A percentile compares a stretch with the other conserved stretches of the same genome.
These are phyloP conservation scores for Xenops minutus DNA, from an alignment of 2,797 vertebrate genomes.

Conservation along the genomic window DNA sequence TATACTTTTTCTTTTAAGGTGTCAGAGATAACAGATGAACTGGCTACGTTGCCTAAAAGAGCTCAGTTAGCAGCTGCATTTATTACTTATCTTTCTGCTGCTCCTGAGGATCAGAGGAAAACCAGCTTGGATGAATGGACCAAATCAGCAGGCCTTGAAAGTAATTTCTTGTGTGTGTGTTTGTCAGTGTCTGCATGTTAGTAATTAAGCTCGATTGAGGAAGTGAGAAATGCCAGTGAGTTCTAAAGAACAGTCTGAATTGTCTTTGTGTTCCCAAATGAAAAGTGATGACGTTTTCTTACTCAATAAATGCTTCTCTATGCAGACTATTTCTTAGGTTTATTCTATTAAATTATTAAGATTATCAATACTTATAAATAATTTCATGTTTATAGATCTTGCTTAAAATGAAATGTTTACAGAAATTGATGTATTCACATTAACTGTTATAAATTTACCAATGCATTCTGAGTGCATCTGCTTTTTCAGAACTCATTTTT, in stretches of 20 bases:
- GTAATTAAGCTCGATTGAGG: background rate
- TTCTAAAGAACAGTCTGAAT: background rate
- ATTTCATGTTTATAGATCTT: background rate
- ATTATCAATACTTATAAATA: background rate
- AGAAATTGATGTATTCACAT: background rate
- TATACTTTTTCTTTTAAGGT: slow-evolving; percentile 75
- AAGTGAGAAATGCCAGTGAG: background rate
- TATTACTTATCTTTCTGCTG: slow-evolving; percentile 93
- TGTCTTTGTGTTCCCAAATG: background rate
- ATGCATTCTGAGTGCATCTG: background rate
- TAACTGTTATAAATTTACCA: background rate
- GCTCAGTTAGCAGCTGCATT: slow-evolving; percentile 93
- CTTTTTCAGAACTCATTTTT: background rate
- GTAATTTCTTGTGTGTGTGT: slow-evolving; percentile 71
- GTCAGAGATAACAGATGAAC: slow-evolving; percentile 89
- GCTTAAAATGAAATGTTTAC: background rate
- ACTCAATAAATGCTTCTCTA: background rate
- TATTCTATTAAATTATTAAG: background rate
- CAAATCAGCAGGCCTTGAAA: slow-evolving; percentile 86
- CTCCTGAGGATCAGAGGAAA: slow-evolving; percentile 88
- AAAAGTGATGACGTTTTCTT: background rate
- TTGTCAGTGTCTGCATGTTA: background rate
- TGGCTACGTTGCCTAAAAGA: slow-evolving; percentile 87
- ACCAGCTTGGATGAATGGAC: slow-evolving; percentile 89
- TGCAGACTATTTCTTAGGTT: background rate